Evolutionary conservation across 2,113 vertebrate genomes (phyloP), one percentile per base, ranked within the genome.

Genomic region (Nesoenas mayeri): DNA sequence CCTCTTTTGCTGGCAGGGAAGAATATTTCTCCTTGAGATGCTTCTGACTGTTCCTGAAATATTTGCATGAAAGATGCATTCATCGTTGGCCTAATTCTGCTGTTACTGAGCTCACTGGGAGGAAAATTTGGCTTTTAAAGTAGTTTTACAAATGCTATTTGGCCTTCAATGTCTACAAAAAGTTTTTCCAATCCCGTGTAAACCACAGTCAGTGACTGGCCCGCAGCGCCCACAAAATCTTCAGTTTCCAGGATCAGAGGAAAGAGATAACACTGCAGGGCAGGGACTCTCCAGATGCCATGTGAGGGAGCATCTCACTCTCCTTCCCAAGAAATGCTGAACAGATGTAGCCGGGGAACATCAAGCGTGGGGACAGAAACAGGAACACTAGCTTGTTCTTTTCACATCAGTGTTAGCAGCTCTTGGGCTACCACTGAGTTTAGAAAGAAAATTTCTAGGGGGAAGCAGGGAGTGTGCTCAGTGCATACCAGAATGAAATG

Each of bases 401-500:
- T 53, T 51, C 77, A 64, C 80, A 75, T 34, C 77, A 66, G 11
- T 7, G 54, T 65, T 64, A 93, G 82, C 54, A 69, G 44, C 40
- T 72, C 73, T 34, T n/a, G 73, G 61, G 54, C 56, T 64, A 17
- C 89, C 50, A 69, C 79, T 86, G 85, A 88, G 79, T 57, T 42
- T 34, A 61, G 73, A 83, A 79, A 90, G 82, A 53, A 34, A 61
- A 64, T 48, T 42, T 87, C 85, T 17, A 72, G 77, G 44, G 48
- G 48, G 13, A 57, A 94, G 65, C 5, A 74, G 48, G 57, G 57
- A 94, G 77, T 19, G 29, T 74, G 72, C 40, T 79, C 85, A 21
- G 40, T 14, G 73, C 86, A 85, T 56, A 85, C 62, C 18, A 24
- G 74, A 91, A 65, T 69, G 44, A 96, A 93, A 94, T 75, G 79